phyloP scores from a whole-genome alignment of 2,888 invertebrate species.

The Timema podura region DNA sequence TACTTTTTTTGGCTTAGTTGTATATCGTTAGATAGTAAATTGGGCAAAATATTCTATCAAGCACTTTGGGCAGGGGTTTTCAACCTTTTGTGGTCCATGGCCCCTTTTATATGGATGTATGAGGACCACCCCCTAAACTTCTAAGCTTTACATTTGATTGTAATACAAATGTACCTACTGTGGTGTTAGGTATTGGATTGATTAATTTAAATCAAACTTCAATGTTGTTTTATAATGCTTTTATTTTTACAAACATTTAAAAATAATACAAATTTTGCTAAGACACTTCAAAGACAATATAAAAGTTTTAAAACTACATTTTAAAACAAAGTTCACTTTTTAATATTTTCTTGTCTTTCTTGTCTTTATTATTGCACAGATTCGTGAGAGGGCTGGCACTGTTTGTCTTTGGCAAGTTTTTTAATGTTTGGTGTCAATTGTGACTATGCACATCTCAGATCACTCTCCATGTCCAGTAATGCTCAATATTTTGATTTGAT shows the following conservation, averaged over 20 bases:
- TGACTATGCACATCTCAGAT: constrained; percentile 19
- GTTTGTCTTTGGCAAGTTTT: background rate
- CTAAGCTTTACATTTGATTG: too few relatives aligned
- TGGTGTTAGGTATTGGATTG: too few relatives aligned
- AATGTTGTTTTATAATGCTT: too few relatives aligned
- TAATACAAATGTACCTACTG: too few relatives aligned
- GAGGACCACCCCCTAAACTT: background rate
- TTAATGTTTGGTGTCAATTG: background rate
- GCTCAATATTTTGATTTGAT: constrained; percentile 25
- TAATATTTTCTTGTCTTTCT: background rate
- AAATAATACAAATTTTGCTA: background rate
- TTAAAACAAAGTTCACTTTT: too few relatives aligned
- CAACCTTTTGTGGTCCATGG: background rate
- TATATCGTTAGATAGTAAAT: too few relatives aligned
- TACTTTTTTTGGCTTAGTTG: too few relatives aligned
- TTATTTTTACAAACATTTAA: background rate
- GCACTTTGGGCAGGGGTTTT: background rate
- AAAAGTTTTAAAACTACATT: background rate
- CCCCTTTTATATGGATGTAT: background rate
- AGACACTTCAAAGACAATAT: background rate
- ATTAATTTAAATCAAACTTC: too few relatives aligned
- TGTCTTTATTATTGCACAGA: background rate
- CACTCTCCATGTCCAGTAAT: constrained; percentile 24
- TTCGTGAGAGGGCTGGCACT: background rate
- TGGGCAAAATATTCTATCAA: too few relatives aligned